phyloP scores from a whole-genome alignment of 2,113 vertebrate species.

The Apteryx owenii region DNA sequence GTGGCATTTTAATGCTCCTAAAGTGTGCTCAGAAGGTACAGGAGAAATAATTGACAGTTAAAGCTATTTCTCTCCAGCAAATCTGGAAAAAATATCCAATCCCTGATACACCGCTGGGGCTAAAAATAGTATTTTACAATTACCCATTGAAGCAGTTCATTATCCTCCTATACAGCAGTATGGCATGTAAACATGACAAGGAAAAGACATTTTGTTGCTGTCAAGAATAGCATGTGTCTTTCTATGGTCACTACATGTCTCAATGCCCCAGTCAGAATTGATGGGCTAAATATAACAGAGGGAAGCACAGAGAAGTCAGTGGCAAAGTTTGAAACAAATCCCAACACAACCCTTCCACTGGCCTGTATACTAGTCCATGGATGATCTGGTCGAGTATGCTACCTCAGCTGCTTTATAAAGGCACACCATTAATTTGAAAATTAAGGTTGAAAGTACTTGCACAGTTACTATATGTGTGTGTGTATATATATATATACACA shows the following conservation, averaged over 20 bases:
- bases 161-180: background rate
- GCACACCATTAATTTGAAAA: too few species aligned
- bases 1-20: background rate
- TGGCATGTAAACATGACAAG: rapidly evolving
- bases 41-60: background rate
- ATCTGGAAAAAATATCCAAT: background rate
- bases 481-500: too few species aligned
- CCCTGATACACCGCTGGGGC: background rate
- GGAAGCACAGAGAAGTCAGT: background rate
- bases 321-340: rapidly evolving
- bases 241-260: background rate
- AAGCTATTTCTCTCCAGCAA: background rate
- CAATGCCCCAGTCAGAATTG: background rate
- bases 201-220: background rate
- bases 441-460: too few species aligned
- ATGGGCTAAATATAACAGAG: background rate
- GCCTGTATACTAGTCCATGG: too few species aligned
- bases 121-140: background rate
- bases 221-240: background rate
- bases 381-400: too few species aligned
- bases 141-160: background rate
- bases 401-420: too few species aligned
- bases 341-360: background rate
- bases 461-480: too few species aligned
- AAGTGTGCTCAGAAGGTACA: background rate